Evolutionary conservation across 2,113 vertebrate genomes (phyloP).

Genomic region (Galemys pyrenaicus): DNA sequence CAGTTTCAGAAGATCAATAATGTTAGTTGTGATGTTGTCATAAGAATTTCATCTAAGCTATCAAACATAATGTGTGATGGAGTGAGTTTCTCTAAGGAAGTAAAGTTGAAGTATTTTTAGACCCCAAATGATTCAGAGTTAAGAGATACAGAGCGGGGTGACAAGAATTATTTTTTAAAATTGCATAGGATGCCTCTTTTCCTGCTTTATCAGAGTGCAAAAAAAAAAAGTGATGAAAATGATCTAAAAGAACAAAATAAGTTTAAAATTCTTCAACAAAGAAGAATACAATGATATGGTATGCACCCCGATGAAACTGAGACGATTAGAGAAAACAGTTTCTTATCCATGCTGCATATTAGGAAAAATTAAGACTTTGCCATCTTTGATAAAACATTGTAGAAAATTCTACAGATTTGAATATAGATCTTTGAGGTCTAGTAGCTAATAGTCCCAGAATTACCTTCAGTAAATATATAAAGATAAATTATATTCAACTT

Average conservation of each 20-base stretch:
- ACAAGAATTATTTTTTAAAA: background rate
- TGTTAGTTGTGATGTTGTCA: background rate
- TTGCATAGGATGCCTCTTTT: background rate
- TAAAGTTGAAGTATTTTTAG: background rate
- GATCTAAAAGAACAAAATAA: background rate
- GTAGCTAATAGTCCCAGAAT: background rate
- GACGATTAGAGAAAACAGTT: background rate
- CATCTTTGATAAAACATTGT: background rate
- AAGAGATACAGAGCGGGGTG: background rate
- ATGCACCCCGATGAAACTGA: background rate
- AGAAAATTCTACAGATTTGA: background rate
- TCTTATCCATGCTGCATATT: background rate
- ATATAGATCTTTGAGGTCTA: background rate
- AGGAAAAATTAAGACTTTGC: background rate
- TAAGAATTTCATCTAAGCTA: background rate
- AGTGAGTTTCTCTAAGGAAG: background rate
- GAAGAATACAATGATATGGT: background rate
- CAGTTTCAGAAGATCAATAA: background rate
- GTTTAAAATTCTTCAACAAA: slow-evolving; percentile 18
- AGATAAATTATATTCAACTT: background rate
- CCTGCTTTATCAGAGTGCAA: background rate
- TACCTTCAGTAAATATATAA: background rate
- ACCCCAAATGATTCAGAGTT: background rate
- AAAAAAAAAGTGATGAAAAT: slow-evolving; percentile 10
- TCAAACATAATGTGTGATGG: background rate